These are phyloP conservation scores for Drosophila picticornis DNA, from an alignment of 2,888 invertebrate genomes.

Conservation along the genomic window DNA sequence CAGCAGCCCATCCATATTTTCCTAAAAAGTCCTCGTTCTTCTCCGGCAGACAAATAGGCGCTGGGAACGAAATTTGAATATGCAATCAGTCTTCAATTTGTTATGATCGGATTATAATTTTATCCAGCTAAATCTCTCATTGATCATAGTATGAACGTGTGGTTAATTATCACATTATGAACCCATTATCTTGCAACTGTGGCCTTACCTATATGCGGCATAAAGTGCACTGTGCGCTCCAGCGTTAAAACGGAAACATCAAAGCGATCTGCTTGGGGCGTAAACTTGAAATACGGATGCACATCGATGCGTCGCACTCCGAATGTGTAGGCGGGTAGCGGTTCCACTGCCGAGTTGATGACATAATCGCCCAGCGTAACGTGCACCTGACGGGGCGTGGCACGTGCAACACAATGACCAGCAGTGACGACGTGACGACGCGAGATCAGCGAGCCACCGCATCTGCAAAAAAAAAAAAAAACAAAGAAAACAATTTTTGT, in stretches of 20 bases:
- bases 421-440: slow-evolving; percentile 96
- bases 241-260: slow-evolving; percentile 95
- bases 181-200: too few relatives aligned
- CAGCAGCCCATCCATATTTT: slow-evolving; percentile 96
- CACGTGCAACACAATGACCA: slow-evolving; percentile 97
- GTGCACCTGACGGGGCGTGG: slow-evolving; percentile 95
- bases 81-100: background rate
- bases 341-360: slow-evolving; percentile 96
- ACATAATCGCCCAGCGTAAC: slow-evolving; percentile 95
- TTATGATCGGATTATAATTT: background rate
- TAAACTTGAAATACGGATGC: slow-evolving; percentile 96
- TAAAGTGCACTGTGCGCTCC: slow-evolving; percentile 95
- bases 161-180: background rate
- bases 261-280: slow-evolving; percentile 95
- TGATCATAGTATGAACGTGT: background rate
- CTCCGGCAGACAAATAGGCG: slow-evolving; percentile 96
- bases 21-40: slow-evolving; percentile 95
- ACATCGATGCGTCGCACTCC: slow-evolving; percentile 96
- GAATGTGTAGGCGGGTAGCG: slow-evolving; percentile 95
- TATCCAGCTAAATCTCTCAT: background rate
- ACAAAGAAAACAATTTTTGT: slow-evolving; percentile 27
- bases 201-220: slow-evolving; percentile 92
- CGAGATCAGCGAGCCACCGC: slow-evolving; percentile 96
- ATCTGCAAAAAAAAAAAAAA: slow-evolving; percentile 87
- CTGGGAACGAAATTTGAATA: slow-evolving; percentile 81